Base-by-base conservation (phyloP, 2,888 invertebrate genomes). In the Melanargia galathea region DNA sequence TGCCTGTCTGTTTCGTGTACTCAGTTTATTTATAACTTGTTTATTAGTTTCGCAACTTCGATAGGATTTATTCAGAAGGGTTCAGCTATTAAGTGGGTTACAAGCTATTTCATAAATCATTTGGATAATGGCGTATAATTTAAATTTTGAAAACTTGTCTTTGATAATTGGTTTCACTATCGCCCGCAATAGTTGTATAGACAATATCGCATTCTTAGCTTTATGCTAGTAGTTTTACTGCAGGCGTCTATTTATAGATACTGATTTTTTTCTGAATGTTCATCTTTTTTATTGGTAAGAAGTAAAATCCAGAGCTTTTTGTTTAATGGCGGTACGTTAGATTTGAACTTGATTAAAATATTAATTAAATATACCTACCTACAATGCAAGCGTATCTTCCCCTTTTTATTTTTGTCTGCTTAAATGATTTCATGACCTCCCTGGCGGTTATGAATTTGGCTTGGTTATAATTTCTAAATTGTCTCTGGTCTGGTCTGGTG, bases 1-100 rank as follows among this genome's bases (percentile, higher is more conserved):
- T 65, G 62, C 62, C 54, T 65, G 65, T 59, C 59, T 49, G 33
- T 65, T 58, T 45, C 49, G 49, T 13, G 45, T 43, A 59, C 24
- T 43, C 40, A 43, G 26, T 40, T 55, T 55, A 54, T 65, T 59
- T 58, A 62, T 62, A 54, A 56, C 60, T 48, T 43, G 43, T 26
- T 52, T 49, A 60, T 56, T 66, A 55, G 63, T 60, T 55, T 40
- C 55, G 22, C 7, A 22, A 43, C 55, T 40, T 18, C 24, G 43
- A 24, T 55, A 13, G 16, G 26, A 43, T 43, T 55, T 55, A 55
- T 55, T 55, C 26, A 55, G 26, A 11, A 35, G 20, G 35, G 10
- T 52, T 13, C 22, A 20, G 2, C 30, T 52, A 52, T 13, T 52
- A 52, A n/a, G 18, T 33, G 11, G 13, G 20, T 11, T 46, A 22